Evolutionary conservation across 2,113 vertebrate genomes (phyloP), one percentile per base, ranked within the genome.

Genomic region (Corythaeola cristata): DNA sequence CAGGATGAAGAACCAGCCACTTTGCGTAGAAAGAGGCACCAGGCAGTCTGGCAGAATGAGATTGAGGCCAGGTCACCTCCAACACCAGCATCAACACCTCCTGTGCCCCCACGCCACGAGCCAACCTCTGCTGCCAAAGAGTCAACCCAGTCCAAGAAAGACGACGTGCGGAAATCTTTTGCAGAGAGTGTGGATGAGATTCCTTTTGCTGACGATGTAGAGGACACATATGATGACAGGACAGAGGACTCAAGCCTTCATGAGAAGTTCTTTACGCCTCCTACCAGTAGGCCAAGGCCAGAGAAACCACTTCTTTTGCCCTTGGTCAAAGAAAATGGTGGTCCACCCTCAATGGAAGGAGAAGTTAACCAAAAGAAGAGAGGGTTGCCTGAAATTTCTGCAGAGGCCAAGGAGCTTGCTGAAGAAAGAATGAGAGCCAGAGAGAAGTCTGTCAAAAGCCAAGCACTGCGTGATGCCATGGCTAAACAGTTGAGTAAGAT

Each of bases 111-210:
- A 83, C 5, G 92, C 86, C 59, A 77, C 96, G 55, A 98, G 81
- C 91, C 17, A 4, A 67, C 82, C n/a, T 72, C 96, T 45, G 72
- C 87, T 60, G 90, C 92, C 30, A 93, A 35, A 47, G 98, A 99
- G 71, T 75, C 98, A 2, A 89, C 98, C 55, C 98, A 97, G 27
- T 94, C 98, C 8, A 97, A 94, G 15, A 97, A 96, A 2, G 98
- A 98, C 0, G 98, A 98, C 1, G 95, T 94, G 5, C 97, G 99
- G 21, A 99, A 99, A 90, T 99, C 99, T 0, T 99, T 99, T 16
- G 99, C 99, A 8, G 99, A 99, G 98, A 99, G 99, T 0, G 99
- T 99, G 72, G 99, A 99, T 18, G 99, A 99, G 96, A 99, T 99
- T 89, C 99, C 99, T 0, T 99, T 99, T 73, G 99, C 99, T 0